A percentile compares a stretch with the other conserved stretches of the same genome.
phyloP scores from a whole-genome alignment of 2,888 invertebrate genomes.

The Myopa tessellatipennis region DNA sequence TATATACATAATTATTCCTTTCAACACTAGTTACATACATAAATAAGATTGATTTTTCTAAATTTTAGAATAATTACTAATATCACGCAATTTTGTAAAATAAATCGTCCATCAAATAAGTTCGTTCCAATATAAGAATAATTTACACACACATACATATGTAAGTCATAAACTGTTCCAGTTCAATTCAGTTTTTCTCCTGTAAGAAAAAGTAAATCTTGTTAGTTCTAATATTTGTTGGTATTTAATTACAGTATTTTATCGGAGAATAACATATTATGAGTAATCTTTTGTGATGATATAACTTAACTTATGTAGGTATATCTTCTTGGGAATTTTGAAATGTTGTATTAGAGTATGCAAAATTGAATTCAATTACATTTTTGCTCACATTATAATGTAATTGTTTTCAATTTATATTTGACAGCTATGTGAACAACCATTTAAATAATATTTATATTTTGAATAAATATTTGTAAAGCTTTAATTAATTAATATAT shows the following conservation, averaged over 20 bases:
- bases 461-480: conserved; percentile 14
- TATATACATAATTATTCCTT: conserved; percentile 16
- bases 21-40: background rate
- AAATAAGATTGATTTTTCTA: conserved; percentile 9
- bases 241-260: background rate
- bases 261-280: conserved; percentile 5
- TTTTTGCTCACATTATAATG: conserved; percentile 39
- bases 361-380: conserved; percentile 34
- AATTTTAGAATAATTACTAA: conserved; percentile 23
- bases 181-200: conserved; percentile 2
- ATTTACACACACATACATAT: background rate
- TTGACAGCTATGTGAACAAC: conserved; percentile 3
- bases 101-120: conserved; percentile 7
- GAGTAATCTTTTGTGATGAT: conserved; percentile 1
- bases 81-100: conserved; percentile 20
- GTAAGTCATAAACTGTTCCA: background rate
- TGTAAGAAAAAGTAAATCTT: background rate
- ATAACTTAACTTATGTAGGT: background rate
- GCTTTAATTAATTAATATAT: conserved; percentile 8
- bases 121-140: background rate
- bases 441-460: conserved; percentile 28
- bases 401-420: conserved; percentile 28
- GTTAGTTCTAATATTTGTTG: background rate
- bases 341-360: conserved; percentile 22
- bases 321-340: conserved; percentile 1